Percentiles rank a stretch among this genome's conserved stretches.
Conservation (phyloP, 2,888 invertebrate species). For the Abrostola tripartita region DNA sequence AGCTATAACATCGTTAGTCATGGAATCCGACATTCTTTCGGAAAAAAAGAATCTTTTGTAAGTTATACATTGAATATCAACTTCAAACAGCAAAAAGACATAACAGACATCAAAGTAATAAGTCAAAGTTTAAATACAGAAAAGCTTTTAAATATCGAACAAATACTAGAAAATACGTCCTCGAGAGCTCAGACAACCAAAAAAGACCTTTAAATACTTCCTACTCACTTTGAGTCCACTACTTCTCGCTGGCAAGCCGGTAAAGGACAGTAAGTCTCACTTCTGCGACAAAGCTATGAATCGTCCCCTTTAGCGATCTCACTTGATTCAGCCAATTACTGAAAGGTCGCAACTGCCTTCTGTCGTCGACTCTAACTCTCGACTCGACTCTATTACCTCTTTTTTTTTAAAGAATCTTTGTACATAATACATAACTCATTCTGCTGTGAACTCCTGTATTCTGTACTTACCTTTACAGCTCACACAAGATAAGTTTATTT, state of each 20-base stretch:
- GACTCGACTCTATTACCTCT: conserved; percentile 24
- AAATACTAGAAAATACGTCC: conserved; percentile 42
- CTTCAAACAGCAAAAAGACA: conserved; percentile 10
- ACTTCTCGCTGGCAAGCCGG: conserved; percentile 59
- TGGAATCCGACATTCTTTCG: conserved; percentile 11
- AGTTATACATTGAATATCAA: conserved; percentile 2
- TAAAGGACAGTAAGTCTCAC: conserved; percentile 76
- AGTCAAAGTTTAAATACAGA: conserved; percentile 39
- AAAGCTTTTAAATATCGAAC: conserved; percentile 36
- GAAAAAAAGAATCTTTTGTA: conserved; percentile 7
- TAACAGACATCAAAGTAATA: conserved; percentile 29
- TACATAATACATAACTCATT: conserved; percentile 28
- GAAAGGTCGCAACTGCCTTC: conserved; percentile 67
- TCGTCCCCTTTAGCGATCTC: conserved; percentile 71
- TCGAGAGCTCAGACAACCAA: conserved; percentile 50
- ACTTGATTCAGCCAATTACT: conserved; percentile 61
- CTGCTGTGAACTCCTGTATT: conserved; percentile 34
- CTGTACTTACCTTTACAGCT: conserved; percentile 43
- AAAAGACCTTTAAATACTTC: conserved; percentile 52
- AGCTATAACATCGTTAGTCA: conserved; percentile 12
- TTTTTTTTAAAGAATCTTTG: conserved; percentile 26
- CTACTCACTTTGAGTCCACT: conserved; percentile 62
- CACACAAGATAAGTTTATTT: conserved; percentile 49
- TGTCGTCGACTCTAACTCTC: conserved; percentile 37
- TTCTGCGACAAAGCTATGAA: conserved; percentile 75